A percentile compares a stretch with the other conserved stretches of the same genome.
phyloP scores from a whole-genome alignment of 2,113 vertebrate species.

The Euleptes europaea region DNA sequence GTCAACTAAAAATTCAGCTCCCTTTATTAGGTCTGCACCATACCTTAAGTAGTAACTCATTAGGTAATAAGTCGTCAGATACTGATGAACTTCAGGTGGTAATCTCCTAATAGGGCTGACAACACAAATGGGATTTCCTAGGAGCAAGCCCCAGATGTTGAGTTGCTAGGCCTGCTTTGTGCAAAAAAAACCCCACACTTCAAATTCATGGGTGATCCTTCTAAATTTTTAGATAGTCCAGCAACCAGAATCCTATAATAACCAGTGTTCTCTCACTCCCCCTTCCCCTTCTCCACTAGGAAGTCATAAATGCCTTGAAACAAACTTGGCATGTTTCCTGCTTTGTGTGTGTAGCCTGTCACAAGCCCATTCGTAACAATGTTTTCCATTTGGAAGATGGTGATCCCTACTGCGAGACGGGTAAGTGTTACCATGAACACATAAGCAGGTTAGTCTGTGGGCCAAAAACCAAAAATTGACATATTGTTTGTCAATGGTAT shows the following conservation, averaged over 20 bases:
- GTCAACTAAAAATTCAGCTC: background rate
- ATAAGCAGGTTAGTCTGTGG: no score
- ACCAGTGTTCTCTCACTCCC: slow-evolving; percentile 50
- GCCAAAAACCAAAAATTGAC: background rate
- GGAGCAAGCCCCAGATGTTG: background rate
- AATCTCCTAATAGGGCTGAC: background rate
- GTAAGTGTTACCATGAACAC: slow-evolving; percentile 67
- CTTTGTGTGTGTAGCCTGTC: slow-evolving; percentile 91
- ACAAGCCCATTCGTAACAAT: slow-evolving; percentile 93
- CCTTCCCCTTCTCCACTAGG: slow-evolving; percentile 72
- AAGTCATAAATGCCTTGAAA: slow-evolving; percentile 97
- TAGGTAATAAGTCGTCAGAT: background rate
- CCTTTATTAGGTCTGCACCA: background rate
- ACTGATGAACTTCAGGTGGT: background rate
- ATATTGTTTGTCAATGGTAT: no score
- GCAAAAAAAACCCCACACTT: background rate
- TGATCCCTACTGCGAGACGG: slow-evolving; percentile 95
- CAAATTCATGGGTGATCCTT: background rate
- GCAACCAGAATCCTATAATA: slow-evolving; percentile 38
- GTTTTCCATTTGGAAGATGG: slow-evolving; percentile 97
- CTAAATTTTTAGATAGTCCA: background rate
- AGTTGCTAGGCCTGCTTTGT: background rate
- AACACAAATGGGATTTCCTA: background rate
- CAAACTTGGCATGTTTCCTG: slow-evolving; percentile 97
- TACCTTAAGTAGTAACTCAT: background rate